phyloP scores from a whole-genome alignment of 2,797 vertebrate genomes.

The Tinamus major region DNA sequence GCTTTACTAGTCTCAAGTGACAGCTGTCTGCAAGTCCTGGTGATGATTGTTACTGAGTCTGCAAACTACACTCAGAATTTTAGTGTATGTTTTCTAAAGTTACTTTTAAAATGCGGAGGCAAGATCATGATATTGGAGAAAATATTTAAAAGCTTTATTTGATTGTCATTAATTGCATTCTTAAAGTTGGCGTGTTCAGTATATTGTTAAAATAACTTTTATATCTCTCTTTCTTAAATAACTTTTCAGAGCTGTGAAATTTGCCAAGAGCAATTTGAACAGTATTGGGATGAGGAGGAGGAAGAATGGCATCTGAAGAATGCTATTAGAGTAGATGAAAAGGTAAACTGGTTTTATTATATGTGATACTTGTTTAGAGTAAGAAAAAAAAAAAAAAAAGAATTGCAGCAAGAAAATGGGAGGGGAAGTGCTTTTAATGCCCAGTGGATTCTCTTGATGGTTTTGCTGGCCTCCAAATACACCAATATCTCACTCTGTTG shows the following conservation, averaged over 20 bases:
- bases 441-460: background rate
- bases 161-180: background rate
- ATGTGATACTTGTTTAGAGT: background rate
- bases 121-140: background rate
- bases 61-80: background rate
- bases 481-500: background rate
- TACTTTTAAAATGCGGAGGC: background rate
- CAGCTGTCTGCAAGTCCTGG: background rate
- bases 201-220: background rate
- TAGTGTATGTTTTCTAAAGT: background rate
- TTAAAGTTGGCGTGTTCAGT: background rate
- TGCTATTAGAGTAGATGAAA: slow-evolving; percentile 93
- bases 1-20: background rate
- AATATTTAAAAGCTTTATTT: background rate
- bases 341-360: slow-evolving; percentile 79
- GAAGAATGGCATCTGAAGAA: slow-evolving; percentile 99
- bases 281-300: slow-evolving; percentile 98
- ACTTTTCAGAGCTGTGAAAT: slow-evolving; percentile 92
- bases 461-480: background rate
- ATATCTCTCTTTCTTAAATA: background rate
- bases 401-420: background rate
- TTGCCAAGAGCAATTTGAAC: slow-evolving; percentile 97
- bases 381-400: background rate
- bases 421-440: background rate
- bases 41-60: background rate